phyloP scores from a whole-genome alignment of 2,113 vertebrate genomes.

The Dasyprocta punctata region DNA sequence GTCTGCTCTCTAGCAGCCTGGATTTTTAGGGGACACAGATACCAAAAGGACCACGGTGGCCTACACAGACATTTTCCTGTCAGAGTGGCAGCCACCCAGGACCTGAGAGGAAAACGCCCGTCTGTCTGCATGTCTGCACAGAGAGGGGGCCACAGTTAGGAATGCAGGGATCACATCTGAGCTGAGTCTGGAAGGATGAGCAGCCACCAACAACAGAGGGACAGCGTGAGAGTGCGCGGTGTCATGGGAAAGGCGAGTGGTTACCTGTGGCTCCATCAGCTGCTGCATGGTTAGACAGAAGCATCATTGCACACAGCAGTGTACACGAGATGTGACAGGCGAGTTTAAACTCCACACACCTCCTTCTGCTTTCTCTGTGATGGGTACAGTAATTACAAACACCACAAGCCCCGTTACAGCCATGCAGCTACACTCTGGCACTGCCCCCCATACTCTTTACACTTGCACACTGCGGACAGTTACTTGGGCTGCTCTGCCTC shows the following conservation, averaged over 20 bases:
- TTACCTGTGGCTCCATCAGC: background rate
- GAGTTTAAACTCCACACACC: background rate
- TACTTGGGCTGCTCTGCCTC: background rate
- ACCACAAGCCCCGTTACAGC: background rate
- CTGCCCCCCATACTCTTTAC: background rate
- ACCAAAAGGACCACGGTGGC: background rate
- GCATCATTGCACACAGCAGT: background rate
- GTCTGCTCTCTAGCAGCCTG: background rate
- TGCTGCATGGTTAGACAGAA: background rate
- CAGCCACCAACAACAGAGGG: background rate
- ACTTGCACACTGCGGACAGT: rapidly evolving
- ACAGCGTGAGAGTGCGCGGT: rapidly evolving
- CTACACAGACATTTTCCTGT: rapidly evolving
- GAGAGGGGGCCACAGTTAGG: rapidly evolving
- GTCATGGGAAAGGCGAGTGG: rapidly evolving
- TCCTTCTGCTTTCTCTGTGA: background rate
- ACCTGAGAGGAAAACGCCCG: rapidly evolving
- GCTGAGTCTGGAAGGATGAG: background rate
- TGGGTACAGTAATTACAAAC: rapidly evolving
- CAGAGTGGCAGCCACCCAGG: background rate
- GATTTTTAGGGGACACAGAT: background rate
- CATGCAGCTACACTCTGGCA: rapidly evolving
- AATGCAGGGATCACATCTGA: background rate
- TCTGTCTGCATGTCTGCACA: rapidly evolving
- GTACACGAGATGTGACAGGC: rapidly evolving